phyloP scores from a whole-genome alignment of 2,797 vertebrate species.

The Toxotes lorentzi region DNA sequence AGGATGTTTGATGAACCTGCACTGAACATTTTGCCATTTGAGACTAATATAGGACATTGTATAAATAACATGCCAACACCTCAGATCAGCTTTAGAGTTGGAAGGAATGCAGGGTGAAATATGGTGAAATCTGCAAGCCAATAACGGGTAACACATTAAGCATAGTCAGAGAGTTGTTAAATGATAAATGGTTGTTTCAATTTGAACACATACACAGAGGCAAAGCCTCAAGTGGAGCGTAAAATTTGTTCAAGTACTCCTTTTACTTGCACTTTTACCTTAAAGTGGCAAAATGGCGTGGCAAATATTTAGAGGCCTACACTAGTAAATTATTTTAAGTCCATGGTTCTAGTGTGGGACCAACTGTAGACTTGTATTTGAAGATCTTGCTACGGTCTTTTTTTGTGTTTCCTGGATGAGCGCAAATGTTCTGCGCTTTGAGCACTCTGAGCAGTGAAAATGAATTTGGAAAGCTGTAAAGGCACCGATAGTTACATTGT shows the following conservation, averaged over 20 bases:
- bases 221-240: conserved; percentile 28
- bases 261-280: conserved; percentile 33
- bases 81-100: conserved; percentile 28
- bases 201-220: conserved; percentile 37
- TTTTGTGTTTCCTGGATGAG: conserved; percentile 56
- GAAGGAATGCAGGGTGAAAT: conserved; percentile 24
- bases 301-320: conserved; percentile 27
- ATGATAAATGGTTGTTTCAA: conserved; percentile 47
- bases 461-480: conserved; percentile 83
- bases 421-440: conserved; percentile 64
- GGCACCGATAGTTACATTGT: conserved; percentile 79
- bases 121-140: conserved; percentile 27
- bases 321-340: conserved; percentile 33
- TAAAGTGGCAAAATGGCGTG: conserved; percentile 21
- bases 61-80: conserved; percentile 11
- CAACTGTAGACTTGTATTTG: conserved; percentile 47
- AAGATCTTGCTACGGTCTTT: conserved; percentile 34
- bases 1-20: conserved; percentile 24
- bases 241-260: conserved; percentile 21
- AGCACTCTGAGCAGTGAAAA: conserved; percentile 69
- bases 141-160: conserved; percentile 33
- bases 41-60: conserved; percentile 1
- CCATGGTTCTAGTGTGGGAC: conserved; percentile 38
- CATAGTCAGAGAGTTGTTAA: conserved; percentile 32
- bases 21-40: conserved; percentile 10